These are phyloP conservation scores for Pseudochirops cupreus DNA, from an alignment of 2,797 vertebrate species.

Conservation along the genomic window DNA sequence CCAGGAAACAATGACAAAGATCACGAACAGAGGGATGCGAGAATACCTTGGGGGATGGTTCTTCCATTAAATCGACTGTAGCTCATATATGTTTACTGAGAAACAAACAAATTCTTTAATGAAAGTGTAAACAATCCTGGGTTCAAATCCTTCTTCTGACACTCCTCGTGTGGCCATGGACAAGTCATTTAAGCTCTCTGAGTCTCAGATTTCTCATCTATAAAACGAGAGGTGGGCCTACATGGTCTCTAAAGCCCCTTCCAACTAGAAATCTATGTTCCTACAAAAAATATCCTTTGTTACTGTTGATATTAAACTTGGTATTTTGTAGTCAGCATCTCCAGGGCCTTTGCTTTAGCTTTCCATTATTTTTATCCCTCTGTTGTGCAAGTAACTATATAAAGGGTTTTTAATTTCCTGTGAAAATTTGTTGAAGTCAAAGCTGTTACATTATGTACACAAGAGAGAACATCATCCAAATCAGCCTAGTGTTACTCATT, in stretches of 20 bases:
- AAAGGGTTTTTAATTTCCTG: conserved; percentile 33
- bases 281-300: not conserved
- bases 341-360: not conserved
- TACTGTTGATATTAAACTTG: conserved; percentile 13
- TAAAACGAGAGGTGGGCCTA: not conserved
- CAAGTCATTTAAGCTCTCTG: conserved; percentile 30
- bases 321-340: not conserved
- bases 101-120: conserved; percentile 46
- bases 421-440: conserved; percentile 42
- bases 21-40: not conserved
- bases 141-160: not conserved
- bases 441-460: conserved; percentile 31
- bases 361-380: conserved; percentile 23
- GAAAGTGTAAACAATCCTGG: conserved; percentile 16
- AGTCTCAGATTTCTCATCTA: not conserved
- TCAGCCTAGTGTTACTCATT: conserved; percentile 1
- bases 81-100: conserved; percentile 21
- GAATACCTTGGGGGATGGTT: conserved; percentile 11
- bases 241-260: not conserved
- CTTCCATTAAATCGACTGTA: conserved; percentile 4
- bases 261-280: not conserved
- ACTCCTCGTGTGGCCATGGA: not conserved
- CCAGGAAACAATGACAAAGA: conserved; percentile 10
- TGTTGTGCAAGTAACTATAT: not conserved
- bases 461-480: conserved; percentile 48